Evolutionary conservation across 2,797 vertebrate species (phyloP).

Genomic region (Graptemys geographica): DNA sequence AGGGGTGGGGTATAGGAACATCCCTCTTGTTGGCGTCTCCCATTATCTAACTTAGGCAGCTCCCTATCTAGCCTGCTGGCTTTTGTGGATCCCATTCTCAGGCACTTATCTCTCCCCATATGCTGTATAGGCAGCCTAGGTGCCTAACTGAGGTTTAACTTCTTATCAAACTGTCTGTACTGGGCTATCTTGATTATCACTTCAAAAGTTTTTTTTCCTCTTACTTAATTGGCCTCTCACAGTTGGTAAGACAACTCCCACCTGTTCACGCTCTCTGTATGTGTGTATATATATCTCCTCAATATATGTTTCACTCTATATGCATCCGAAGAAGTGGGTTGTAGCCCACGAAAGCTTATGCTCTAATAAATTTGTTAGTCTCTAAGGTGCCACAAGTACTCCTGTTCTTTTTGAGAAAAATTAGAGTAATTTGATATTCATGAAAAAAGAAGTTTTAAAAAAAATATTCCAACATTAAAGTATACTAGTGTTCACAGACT

Average conservation of each 20-base stretch:
- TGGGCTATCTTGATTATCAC: too few relatives aligned
- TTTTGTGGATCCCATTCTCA: not conserved
- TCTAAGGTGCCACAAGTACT: too few relatives aligned
- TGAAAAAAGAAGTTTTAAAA: not conserved
- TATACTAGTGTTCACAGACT: not conserved
- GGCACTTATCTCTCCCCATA: not conserved
- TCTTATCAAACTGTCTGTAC: too few relatives aligned
- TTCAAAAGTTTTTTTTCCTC: too few relatives aligned
- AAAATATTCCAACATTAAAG: not conserved
- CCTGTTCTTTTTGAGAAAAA: not conserved
- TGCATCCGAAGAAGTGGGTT: too few relatives aligned
- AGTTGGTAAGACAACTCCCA: too few relatives aligned
- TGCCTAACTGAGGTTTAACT: not conserved
- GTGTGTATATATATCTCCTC: too few relatives aligned
- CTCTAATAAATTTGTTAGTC: too few relatives aligned
- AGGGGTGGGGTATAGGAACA: not conserved
- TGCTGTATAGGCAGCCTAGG: not conserved
- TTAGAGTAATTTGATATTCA: not conserved
- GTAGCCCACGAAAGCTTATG: too few relatives aligned
- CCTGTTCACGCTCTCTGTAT: too few relatives aligned
- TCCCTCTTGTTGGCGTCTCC: not conserved
- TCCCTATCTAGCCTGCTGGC: not conserved
- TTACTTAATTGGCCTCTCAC: too few relatives aligned
- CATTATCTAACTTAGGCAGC: not conserved
- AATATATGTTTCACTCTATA: too few relatives aligned